Percentiles rank a stretch among this genome's conserved stretches.
These are phyloP conservation scores for Xenopus petersii DNA, from an alignment of 2,797 vertebrate species.

Conservation along the genomic window DNA sequence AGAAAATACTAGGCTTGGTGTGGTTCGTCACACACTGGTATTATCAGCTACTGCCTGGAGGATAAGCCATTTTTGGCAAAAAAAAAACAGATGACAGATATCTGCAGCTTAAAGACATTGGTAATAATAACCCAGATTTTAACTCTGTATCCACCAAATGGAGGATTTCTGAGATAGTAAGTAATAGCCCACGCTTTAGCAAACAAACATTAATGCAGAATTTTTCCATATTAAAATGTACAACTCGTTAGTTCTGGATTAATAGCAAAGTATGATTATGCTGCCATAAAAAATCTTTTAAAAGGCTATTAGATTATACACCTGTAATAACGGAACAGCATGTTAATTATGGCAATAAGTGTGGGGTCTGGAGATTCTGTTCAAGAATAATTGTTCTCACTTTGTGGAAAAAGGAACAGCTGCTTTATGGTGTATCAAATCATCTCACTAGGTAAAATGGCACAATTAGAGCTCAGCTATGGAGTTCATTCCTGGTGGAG, in stretches of 20 bases:
- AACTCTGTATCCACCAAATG: no score
- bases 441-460: slow-evolving; percentile 48
- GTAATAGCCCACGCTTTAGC: neutral
- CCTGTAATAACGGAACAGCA: slow-evolving; percentile 50
- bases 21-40: no score
- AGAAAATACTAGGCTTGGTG: no score
- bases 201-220: neutral
- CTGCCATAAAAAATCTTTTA: slow-evolving; percentile 48
- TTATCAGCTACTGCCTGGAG: no score
- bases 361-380: slow-evolving; percentile 33
- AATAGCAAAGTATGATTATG: slow-evolving; percentile 55
- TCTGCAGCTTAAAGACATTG: no score
- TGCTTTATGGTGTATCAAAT: slow-evolving; percentile 45
- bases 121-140: no score
- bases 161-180: no score
- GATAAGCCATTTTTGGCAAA: no score
- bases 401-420: slow-evolving; percentile 53
- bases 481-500: slow-evolving; percentile 28
- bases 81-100: no score
- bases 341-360: slow-evolving; percentile 56
- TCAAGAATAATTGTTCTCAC: slow-evolving; percentile 41
- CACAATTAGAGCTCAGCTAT: slow-evolving; percentile 41
- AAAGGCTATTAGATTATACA: slow-evolving; percentile 55
- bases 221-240: neutral
- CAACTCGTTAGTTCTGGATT: slow-evolving; percentile 55